Base-by-base conservation (phyloP, 2,113 vertebrate species). In the Bombycilla garrulus region DNA sequence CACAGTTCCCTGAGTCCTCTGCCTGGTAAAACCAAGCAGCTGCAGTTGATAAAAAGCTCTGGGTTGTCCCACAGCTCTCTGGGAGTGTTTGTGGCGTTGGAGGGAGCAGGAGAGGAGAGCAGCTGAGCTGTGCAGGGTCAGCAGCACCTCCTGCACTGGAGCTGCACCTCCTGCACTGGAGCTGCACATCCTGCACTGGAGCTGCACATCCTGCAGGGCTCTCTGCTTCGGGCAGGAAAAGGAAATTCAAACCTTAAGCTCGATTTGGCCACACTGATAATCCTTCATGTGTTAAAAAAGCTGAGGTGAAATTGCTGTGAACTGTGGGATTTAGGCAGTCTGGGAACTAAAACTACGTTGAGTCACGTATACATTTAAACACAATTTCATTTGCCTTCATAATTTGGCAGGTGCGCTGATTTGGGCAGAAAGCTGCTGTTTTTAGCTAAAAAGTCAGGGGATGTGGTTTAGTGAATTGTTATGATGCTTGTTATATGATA, bases 201-300 rank as follows among this genome's bases (percentile, higher is more conserved):
- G 64, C 79, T 50, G 78, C 64, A 8, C 13, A 2, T 10, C 31
- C 80, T 35, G 66, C 66, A 44, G 67, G 22, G 26, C 33, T 33
- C 65, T 9, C 10, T 60, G 45, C 65, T 16, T 2, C 4, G 50
- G 66, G 45, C 54, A 36, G 84, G 33, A 29, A 28, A 16, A 72
- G 29, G 23, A 8, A 17, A 53, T 19, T 4, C n/a, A 18, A 40
- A 5, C 28, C 7, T 1, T 5, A 24, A 29, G 29, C 25, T 77
- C 2, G 48, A 1, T 44, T 24, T 10, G 54, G 18, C 64, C 26
- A 0, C 2, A 0, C 6, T 23, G n/a, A 4, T 21, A 3, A 20
- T 29, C 26, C 67, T 60, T 9, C 4, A 2, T 4, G 2, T 7
- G 12, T 24, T 24, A 60, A 19, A 60, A 81, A 22, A 62, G 28